Evolutionary conservation across 2,888 invertebrate genomes (phyloP).

Genomic region (Thyatira batis): DNA sequence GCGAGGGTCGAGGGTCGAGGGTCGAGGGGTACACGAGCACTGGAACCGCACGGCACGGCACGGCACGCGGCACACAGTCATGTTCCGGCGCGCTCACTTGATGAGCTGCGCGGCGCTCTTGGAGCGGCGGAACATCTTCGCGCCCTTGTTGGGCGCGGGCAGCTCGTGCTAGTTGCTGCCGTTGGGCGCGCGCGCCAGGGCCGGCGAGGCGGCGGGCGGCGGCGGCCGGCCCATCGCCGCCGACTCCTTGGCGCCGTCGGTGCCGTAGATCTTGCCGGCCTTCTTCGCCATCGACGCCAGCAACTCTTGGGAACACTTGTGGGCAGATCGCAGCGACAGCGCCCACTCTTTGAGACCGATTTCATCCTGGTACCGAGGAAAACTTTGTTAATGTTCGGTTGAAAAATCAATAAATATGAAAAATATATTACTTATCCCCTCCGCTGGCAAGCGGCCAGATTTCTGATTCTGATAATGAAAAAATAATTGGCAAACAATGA

Average conservation of each 20-base stretch:
- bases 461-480: no score
- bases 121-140: conserved; percentile 82
- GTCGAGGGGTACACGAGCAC: not conserved
- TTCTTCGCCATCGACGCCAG: conserved; percentile 98
- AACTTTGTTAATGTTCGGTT: not conserved
- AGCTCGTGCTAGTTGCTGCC: conserved; percentile 80
- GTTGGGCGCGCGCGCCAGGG: conserved; percentile 61
- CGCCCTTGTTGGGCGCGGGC: conserved; percentile 76
- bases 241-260: conserved; percentile 78
- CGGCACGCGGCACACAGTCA: not conserved
- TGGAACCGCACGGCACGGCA: conserved; percentile 5
- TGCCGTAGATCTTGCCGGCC: conserved; percentile 99
- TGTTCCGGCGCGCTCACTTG: conserved; percentile 56
- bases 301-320: conserved; percentile 97
- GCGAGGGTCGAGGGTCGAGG: no score
- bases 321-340: conserved; percentile 95
- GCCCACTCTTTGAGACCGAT: conserved; percentile 99
- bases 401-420: no score
- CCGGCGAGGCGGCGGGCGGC: conserved; percentile 48
- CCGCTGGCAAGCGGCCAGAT: no score
- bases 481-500: no score
- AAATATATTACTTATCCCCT: no score
- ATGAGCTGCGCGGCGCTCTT: conserved; percentile 81
- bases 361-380: conserved; percentile 88
- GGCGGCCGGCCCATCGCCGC: conserved; percentile 44